phyloP scores from a whole-genome alignment of 2,113 vertebrate species.

The Hemichromis elongatus region DNA sequence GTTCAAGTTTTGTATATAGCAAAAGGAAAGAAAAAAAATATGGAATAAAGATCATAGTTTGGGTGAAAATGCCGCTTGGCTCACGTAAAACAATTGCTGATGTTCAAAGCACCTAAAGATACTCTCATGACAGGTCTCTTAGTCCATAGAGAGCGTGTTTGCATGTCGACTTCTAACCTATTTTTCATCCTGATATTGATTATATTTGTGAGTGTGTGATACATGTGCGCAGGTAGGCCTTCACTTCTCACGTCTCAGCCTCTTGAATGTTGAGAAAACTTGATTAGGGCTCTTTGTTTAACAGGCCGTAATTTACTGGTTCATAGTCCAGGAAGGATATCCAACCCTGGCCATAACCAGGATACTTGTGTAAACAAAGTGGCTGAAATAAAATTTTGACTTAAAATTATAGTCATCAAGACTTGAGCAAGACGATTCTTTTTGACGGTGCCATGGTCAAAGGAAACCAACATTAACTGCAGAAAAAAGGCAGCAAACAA shows the following conservation, averaged over 20 bases:
- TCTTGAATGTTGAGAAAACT: background rate
- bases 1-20: background rate
- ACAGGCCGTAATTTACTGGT: background rate
- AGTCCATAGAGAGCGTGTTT: background rate
- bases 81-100: background rate
- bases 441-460: background rate
- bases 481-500: background rate
- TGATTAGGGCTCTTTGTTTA: background rate
- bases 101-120: background rate
- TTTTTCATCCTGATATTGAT: background rate
- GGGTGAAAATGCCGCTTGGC: background rate
- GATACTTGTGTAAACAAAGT: background rate
- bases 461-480: background rate
- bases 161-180: fast-evolving
- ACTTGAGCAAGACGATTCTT: background rate
- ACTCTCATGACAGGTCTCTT: background rate
- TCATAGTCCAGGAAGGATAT: background rate
- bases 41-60: background rate
- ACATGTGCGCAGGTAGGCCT: no score
- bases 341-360: background rate
- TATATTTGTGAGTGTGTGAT: no score
- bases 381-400: background rate
- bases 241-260: background rate
- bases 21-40: background rate
- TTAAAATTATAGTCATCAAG: background rate